Evolutionary conservation across 2,113 vertebrate genomes (phyloP).

Genomic region (Oophaga pumilio): DNA sequence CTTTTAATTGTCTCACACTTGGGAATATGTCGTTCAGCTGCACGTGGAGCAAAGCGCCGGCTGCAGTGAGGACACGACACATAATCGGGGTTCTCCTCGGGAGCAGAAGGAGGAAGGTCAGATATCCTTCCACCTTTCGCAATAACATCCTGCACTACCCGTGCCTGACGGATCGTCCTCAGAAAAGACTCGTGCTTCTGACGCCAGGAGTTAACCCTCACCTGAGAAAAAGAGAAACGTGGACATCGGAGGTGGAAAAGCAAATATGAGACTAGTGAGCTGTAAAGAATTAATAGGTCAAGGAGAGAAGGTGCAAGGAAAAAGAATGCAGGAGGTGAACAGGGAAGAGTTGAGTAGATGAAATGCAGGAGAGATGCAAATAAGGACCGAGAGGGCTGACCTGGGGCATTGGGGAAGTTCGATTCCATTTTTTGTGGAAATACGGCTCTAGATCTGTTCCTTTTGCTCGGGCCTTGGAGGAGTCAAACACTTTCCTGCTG

Average conservation of each 20-base stretch:
- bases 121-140: constrained; percentile 65
- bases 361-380: neutral
- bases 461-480: constrained; percentile 73
- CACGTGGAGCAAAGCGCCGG: constrained; percentile 72
- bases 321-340: neutral
- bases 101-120: constrained; percentile 60
- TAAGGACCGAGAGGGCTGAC: neutral
- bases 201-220: constrained; percentile 70
- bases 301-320: neutral
- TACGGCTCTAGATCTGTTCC: constrained; percentile 79
- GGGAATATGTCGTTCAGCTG: constrained; percentile 74
- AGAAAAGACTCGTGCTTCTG: constrained; percentile 74
- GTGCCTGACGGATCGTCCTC: constrained; percentile 66
- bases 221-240: constrained; percentile 41
- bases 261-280: neutral
- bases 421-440: constrained; percentile 68
- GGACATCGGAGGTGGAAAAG: neutral
- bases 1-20: constrained; percentile 76
- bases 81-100: constrained; percentile 70
- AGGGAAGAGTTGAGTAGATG: neutral
- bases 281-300: too few relatives aligned
- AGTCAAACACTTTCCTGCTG: constrained; percentile 79
- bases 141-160: constrained; percentile 65
- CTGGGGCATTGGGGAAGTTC: constrained; percentile 64
- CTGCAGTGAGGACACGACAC: constrained; percentile 76